Base-by-base conservation (phyloP, 2,888 invertebrate species). In the Latrodectus elegans region DNA sequence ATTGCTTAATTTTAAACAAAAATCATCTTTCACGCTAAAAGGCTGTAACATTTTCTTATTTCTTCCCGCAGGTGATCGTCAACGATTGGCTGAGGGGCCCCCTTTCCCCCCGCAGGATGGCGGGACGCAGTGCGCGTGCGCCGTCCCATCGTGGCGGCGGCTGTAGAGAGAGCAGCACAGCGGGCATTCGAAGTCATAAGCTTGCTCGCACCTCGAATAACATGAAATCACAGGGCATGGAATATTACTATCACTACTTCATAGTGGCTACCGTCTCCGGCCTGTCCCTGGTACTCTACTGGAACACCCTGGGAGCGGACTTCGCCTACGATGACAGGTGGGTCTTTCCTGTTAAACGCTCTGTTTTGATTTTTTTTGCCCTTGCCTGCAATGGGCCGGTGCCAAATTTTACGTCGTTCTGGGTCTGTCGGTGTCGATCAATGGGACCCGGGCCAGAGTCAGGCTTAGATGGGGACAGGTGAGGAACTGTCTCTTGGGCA, bases 321-420 rank as follows among this genome's bases (percentile, higher is more conserved):
- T 98, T 98, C 94, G 98, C 98, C 92, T 98, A 98, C 93, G 98
- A 98, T 94, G 98, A 98, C 94, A 96, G 97, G 98, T 98, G 94
- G 95, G 95, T 53, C 70, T 9, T 64, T 4, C 14, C 53, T 60
- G 12, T 49, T 82, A 71, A 8, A 26, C 6, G 26, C 55, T 12
- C n/a, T 11, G 55, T 26, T 55, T n/a, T 52, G 52, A 14, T 52
- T 53, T 15, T n/a, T 64, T 75, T 75, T 11, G 15, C 15, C 3
- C 55, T 60, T 26, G 22, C 8, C 38, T 3, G 22, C 12, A n/a
- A n/a, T 73, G 74, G 64, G 53, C 14, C 9, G 72, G 3, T 9
- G 51, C 72, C 55, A 55, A 55, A 55, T 55, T 55, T 55, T 15
- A 15, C 55, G 15, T 6, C 12, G 55, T 15, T 55, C 55, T 8